Evolutionary conservation across 1,140 invertebrate species (phyloP).

Genomic region (fruit fly (Drosophila melanogaster)): DNA sequence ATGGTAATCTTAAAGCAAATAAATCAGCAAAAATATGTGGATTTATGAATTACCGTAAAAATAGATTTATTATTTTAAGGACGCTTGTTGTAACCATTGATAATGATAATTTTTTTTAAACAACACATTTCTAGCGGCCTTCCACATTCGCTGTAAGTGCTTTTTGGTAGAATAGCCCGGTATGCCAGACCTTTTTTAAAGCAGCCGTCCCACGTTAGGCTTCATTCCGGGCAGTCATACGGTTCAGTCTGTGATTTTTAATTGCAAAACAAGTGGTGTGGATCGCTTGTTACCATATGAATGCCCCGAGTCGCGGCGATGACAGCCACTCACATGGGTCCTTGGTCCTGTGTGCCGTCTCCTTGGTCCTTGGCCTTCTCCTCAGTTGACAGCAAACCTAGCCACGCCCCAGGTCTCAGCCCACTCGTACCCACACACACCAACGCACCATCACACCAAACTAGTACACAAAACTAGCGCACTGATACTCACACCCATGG

Average conservation of each 20-base stretch:
- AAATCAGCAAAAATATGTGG: too few species aligned
- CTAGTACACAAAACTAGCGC: background rate
- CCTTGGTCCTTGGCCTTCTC: constrained; percentile 10
- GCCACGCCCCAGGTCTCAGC: constrained; percentile 6
- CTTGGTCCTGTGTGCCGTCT: constrained; percentile 12
- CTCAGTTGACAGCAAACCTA: constrained; percentile 24
- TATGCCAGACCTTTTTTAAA: background rate
- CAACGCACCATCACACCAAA: too few species aligned
- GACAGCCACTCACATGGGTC: constrained; percentile 39
- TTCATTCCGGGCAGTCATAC: background rate
- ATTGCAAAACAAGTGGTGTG: constrained; percentile 62
- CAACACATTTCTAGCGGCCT: background rate
- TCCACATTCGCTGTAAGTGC: background rate
- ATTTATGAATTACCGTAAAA: too few species aligned
- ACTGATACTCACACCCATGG: constrained; percentile 1
- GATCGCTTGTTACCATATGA: constrained; percentile 54
- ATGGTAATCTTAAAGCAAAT: too few species aligned
- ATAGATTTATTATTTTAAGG: too few species aligned
- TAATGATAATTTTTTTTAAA: background rate
- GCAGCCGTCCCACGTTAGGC: background rate
- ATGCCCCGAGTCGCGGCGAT: constrained; percentile 41
- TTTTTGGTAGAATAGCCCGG: background rate
- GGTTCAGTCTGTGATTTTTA: constrained; percentile 41
- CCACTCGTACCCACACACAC: background rate
- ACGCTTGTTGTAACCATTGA: too few species aligned